A percentile compares a stretch with the other conserved stretches of the same genome.
Evolutionary conservation across 2,888 invertebrate genomes (phyloP).

Genomic region (Phyllotreta striolata): DNA sequence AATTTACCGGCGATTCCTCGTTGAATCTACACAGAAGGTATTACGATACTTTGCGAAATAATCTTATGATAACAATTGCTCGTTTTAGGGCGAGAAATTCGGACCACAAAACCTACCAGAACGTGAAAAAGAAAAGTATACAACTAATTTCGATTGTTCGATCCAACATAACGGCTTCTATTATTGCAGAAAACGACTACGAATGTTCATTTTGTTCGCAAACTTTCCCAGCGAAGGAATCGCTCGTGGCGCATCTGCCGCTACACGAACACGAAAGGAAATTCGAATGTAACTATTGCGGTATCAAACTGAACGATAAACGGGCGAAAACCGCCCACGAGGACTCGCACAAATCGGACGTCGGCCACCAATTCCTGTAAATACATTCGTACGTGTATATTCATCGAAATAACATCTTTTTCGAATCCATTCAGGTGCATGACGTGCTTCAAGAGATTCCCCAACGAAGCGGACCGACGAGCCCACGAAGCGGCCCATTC

Average conservation of each 20-base stretch:
- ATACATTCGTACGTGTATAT: constrained; percentile 7
- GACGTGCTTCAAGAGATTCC: constrained; percentile 25
- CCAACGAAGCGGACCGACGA: constrained; percentile 5
- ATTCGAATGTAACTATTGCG: constrained; percentile 25
- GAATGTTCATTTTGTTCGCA: constrained; percentile 17
- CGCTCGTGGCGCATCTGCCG: constrained; percentile 10
- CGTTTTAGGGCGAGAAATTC: too few relatives aligned
- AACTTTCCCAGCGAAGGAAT: constrained; percentile 5
- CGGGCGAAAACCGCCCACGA: constrained; percentile 22
- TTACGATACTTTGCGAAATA: too few relatives aligned
- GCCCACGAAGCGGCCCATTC: constrained; percentile 11
- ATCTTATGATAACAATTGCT: too few relatives aligned
- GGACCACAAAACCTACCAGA: not conserved
- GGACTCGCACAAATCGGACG: constrained; percentile 16
- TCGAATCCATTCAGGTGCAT: constrained; percentile 17
- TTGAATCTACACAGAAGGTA: too few relatives aligned
- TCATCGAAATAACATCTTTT: not conserved
- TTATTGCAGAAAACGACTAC: constrained; percentile 10
- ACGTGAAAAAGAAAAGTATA: not conserved
- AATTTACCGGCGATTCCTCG: too few relatives aligned
- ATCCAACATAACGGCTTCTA: not conserved
- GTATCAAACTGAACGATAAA: constrained; percentile 19
- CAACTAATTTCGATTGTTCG: not conserved
- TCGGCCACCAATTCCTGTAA: constrained; percentile 24
- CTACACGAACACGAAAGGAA: constrained; percentile 14